Conservation (phyloP, 2,113 vertebrate species). For the Manacus vitellinus region DNA sequence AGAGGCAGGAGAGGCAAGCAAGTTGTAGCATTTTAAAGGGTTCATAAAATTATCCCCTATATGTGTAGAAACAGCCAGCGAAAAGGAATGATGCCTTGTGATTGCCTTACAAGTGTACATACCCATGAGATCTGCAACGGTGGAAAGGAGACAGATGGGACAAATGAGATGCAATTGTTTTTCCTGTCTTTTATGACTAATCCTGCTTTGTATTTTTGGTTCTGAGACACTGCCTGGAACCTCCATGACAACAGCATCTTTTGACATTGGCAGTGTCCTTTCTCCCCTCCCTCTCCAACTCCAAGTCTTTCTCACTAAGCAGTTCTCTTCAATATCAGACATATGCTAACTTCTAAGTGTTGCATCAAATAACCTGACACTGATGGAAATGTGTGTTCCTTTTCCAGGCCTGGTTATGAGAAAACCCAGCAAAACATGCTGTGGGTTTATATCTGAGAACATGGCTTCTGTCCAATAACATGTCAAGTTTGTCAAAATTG, state of each 20-base stretch:
- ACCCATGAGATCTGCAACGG: not conserved
- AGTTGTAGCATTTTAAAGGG: not conserved
- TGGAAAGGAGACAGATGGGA: not conserved
- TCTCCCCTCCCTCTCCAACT: not conserved
- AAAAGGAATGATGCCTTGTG: not conserved
- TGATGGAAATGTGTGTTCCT: slow-evolving; percentile 58
- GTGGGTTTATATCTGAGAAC: slow-evolving; percentile 67
- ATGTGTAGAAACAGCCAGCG: not conserved
- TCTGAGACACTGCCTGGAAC: not conserved
- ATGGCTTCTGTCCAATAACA: slow-evolving; percentile 70
- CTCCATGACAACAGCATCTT: not conserved
- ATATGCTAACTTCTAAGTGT: slow-evolving; percentile 5
- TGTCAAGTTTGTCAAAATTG: slow-evolving; percentile 78
- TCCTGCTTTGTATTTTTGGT: not conserved
- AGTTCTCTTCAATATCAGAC: not conserved
- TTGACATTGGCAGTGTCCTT: not conserved
- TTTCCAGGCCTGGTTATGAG: slow-evolving; percentile 68
- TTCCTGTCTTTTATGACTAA: not conserved
- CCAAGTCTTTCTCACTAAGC: not conserved
- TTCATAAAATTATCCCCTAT: not conserved
- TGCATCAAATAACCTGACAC: slow-evolving; percentile 25
- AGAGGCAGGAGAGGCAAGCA: not conserved
- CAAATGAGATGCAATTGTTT: not conserved
- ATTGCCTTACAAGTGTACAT: not conserved
- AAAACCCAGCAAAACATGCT: slow-evolving; percentile 68